Evolutionary conservation across 1,140 invertebrate genomes (phyloP), one percentile per base, ranked within the genome.

Genomic region (Spodoptera frugiperda): DNA sequence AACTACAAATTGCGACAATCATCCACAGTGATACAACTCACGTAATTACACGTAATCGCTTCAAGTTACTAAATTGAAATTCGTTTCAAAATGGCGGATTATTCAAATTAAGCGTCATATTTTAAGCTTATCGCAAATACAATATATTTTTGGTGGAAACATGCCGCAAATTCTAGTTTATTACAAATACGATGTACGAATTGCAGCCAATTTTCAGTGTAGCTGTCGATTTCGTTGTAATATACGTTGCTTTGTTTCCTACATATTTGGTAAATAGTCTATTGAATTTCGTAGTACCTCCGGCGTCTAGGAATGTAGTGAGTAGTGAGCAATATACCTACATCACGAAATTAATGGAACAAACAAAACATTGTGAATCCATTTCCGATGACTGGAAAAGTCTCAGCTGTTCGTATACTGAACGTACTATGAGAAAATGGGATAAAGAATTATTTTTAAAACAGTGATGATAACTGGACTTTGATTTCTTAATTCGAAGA

Each of bases 91-190:
- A 63, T 44, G 15, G 33, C 11, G 15, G 33, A 44, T 63, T 63
- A 61, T 63, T 63, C 9, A 63, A 44, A 19, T 63, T 11, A 63
- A n/a, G 15, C 10, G 15, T 39, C 33, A 44, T 63, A 63, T 63
- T 63, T 61, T 39, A 61, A 39, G n/a, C 14, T 39, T 61, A 61
- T 61, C 57, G 14, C 30, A 15, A 61, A 61, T 61, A 39, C 57
- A 15, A 61, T 17, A 17, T 44, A 46, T 46, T 63, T 63, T 63
- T 63, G n/a, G 9, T 15, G 10, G 33, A 44, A 39, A 44, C 33
- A 44, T 61, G 15, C 33, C 59, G 9, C 9, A 63, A 63, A 49
- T 25, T 49, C 46, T 49, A 48, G 19, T 67, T 67, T n/a, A 25
- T 25, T 25, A 25, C 63, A 63, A 67, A 39, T 61, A 61, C 14